Conservation (phyloP, 2,113 vertebrate species). For the Leucosticte australis region DNA sequence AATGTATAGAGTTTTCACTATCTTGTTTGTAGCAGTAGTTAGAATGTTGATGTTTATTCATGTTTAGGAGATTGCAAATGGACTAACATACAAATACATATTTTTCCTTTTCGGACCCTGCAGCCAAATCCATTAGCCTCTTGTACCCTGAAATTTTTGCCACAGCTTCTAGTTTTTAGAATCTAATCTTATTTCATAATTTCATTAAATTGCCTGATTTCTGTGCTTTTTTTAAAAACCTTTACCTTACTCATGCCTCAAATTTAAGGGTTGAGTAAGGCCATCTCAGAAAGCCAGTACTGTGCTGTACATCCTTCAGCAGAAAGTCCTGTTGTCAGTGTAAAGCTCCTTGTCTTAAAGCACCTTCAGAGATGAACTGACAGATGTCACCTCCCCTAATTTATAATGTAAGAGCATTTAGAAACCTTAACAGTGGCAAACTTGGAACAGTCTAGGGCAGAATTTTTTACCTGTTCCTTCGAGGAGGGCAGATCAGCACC, state of each 20-base stretch:
- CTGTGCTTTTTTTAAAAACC: neutral
- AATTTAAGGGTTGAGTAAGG: neutral
- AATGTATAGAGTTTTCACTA: neutral
- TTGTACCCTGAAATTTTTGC: neutral
- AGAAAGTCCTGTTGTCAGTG: neutral
- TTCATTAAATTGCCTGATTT: neutral
- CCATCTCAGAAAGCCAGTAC: neutral
- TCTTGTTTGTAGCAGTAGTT: conserved; percentile 6
- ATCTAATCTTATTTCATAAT: neutral
- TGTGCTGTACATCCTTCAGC: neutral
- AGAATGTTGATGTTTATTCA: neutral
- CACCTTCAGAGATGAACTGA: neutral
- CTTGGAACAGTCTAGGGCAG: neutral
- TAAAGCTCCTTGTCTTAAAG: neutral
- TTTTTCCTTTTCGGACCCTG: neutral
- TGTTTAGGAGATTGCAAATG: neutral
- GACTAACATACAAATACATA: neutral
- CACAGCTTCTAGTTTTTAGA: neutral
- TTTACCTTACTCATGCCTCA: neutral
- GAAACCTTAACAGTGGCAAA: neutral
- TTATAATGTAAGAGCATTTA: neutral
- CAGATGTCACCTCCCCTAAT: neutral
- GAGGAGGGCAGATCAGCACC: neutral
- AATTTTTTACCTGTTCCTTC: neutral
- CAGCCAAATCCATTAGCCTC: neutral